These are phyloP conservation scores for Eidolon dupreanum DNA, from an alignment of 2,797 vertebrate species.

Conservation along the genomic window DNA sequence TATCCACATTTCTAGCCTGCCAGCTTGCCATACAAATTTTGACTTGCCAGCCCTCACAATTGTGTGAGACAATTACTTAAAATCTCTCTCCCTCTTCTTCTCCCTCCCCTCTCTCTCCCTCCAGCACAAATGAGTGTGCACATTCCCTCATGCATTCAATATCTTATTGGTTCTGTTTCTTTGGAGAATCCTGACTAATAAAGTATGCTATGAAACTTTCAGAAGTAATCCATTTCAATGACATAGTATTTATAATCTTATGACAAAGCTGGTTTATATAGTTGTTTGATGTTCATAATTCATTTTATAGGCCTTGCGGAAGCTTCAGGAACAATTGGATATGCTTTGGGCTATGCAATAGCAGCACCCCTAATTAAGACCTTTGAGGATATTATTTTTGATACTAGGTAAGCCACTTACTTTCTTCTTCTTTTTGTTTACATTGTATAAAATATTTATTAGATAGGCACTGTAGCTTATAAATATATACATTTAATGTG, in stretches of 20 bases:
- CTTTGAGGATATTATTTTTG: fast-evolving
- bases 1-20: background rate
- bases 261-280: background rate
- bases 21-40: background rate
- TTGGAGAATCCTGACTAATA: background rate
- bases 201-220: background rate
- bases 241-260: background rate
- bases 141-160: background rate
- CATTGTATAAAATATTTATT: background rate
- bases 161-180: background rate
- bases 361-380: background rate
- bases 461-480: background rate
- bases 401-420: background rate
- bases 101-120: background rate
- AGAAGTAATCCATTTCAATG: background rate
- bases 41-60: background rate
- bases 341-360: background rate
- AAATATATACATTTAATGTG: constrained; percentile 5
- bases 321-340: background rate
- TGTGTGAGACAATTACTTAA: background rate
- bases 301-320: constrained; percentile 54
- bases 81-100: background rate
- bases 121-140: too few relatives aligned
- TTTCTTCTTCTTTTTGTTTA: background rate
- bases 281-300: background rate